A percentile compares a stretch with the other conserved stretches of the same genome.
Conservation (phyloP, 2,888 invertebrate genomes). For the Drosophila engyochracea region DNA sequence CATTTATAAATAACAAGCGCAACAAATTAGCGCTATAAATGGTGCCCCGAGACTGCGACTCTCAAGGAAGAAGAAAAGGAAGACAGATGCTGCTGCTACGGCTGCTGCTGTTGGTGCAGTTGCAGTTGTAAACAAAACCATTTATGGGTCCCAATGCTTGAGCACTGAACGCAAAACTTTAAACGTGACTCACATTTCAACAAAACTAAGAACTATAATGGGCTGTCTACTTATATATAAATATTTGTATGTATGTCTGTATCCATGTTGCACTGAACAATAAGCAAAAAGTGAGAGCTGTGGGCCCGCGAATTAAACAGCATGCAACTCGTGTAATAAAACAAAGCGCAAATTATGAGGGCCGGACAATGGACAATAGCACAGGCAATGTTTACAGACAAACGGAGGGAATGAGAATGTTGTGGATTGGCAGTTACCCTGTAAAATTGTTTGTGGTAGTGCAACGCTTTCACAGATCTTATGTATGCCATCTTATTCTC, state of each 20-base stretch:
- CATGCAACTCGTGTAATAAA: conserved; percentile 67
- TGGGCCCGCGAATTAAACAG: conserved; percentile 63
- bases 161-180: conserved; percentile 62
- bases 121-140: conserved; percentile 44
- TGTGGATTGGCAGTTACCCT: background rate
- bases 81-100: conserved; percentile 9
- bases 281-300: conserved; percentile 10
- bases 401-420: conserved; percentile 6
- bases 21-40: conserved; percentile 76
- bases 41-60: conserved; percentile 54
- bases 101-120: conserved; percentile 11
- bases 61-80: conserved; percentile 17
- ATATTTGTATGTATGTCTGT: conserved; percentile 4
- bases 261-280: conserved; percentile 35
- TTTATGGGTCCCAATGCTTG: conserved; percentile 66
- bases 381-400: conserved; percentile 36
- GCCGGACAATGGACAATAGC: conserved; percentile 43
- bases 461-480: background rate
- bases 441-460: background rate
- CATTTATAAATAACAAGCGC: conserved; percentile 75
- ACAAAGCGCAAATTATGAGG: conserved; percentile 78
- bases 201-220: conserved; percentile 23
- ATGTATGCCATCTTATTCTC: background rate
- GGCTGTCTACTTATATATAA: background rate
- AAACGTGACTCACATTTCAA: conserved; percentile 78